A percentile compares a stretch with the other conserved stretches of the same genome.
Conservation (phyloP, 2,888 invertebrate genomes). For the Lasioglossum figueresi region DNA sequence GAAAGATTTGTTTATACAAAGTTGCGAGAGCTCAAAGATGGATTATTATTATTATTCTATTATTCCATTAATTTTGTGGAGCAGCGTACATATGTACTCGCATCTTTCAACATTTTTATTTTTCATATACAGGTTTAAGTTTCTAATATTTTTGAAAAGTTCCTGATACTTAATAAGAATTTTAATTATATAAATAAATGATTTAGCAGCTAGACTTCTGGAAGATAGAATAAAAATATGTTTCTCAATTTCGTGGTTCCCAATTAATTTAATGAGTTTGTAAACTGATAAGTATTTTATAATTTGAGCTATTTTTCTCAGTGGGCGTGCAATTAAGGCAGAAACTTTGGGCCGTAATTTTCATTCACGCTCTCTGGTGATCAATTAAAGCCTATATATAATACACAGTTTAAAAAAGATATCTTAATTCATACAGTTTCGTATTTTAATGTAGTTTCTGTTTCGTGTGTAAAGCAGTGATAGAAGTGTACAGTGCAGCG, state of each 20-base stretch:
- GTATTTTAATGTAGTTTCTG: background rate
- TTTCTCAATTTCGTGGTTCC: background rate
- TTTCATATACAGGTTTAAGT: no score
- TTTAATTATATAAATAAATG: background rate
- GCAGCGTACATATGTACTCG: no score
- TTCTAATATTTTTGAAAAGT: background rate
- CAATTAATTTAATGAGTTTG: constrained; percentile 7
- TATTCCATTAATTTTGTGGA: no score
- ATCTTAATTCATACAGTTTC: background rate
- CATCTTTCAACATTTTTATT: no score
- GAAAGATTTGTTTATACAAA: no score
- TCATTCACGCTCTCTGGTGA: background rate
- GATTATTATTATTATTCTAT: no score
- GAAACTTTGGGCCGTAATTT: constrained; percentile 9
- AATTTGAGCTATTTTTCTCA: background rate
- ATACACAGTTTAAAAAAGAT: background rate
- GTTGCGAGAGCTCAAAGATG: no score
- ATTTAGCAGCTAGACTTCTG: background rate
- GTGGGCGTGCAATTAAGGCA: background rate
- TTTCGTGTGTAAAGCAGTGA: background rate
- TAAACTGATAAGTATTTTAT: constrained; percentile 13
- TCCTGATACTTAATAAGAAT: background rate
- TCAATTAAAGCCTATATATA: no score
- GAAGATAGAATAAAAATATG: background rate
- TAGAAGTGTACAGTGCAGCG: background rate